These are phyloP conservation scores for Axea sp. DNA, from an alignment of 2,888 invertebrate genomes.

Conservation along the genomic window DNA sequence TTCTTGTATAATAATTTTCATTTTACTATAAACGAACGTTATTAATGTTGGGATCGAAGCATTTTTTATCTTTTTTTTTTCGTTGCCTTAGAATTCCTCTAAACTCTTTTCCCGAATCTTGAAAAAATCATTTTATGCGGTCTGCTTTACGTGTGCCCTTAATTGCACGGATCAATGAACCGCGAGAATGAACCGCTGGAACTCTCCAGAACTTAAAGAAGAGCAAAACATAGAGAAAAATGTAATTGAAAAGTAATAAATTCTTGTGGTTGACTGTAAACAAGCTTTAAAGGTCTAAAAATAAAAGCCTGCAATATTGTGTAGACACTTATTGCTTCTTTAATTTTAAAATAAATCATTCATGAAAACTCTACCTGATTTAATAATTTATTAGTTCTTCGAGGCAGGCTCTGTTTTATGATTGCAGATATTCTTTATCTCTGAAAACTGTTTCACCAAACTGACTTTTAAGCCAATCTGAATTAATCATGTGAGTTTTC, in stretches of 20 bases:
- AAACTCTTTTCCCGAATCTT: background rate
- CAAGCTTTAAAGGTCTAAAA: background rate
- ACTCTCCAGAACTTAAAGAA: conserved; percentile 16
- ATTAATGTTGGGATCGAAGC: background rate
- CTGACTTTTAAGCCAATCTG: no score
- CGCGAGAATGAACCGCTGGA: conserved; percentile 20
- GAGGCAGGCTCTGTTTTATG: no score
- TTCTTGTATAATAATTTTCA: background rate
- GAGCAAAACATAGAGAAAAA: conserved; percentile 19
- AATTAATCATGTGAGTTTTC: no score
- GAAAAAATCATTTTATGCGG: conserved; percentile 13
- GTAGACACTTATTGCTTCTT: background rate
- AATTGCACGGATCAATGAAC: conserved; percentile 54
- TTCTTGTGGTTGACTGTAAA: conserved; percentile 16
- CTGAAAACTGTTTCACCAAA: no score
- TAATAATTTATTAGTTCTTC: no score
- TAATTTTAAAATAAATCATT: conserved; percentile 6
- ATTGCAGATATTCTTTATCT: no score
- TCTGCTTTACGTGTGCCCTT: conserved; percentile 29
- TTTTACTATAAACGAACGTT: background rate
- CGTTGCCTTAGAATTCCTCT: background rate
- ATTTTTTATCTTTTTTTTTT: background rate
- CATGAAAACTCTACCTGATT: background rate
- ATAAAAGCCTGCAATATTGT: conserved; percentile 3
- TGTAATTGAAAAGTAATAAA: conserved; percentile 31